Conservation (phyloP, 2,113 vertebrate species). For the Chaetops frenatus region DNA sequence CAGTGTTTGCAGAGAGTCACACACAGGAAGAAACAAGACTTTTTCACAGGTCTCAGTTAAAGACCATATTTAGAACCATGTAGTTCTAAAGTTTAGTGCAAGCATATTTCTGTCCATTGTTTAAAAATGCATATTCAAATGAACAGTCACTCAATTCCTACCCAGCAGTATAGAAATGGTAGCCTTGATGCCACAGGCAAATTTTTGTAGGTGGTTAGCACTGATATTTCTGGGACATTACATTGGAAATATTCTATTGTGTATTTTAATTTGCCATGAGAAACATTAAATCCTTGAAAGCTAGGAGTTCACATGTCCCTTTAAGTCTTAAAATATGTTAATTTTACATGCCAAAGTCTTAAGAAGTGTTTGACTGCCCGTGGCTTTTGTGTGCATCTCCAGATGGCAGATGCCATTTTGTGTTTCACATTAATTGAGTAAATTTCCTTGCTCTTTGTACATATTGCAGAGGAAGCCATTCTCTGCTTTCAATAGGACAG, state of each 20-base stretch:
- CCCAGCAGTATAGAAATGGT: neutral
- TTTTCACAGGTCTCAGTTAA: neutral
- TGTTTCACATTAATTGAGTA: slow-evolving; percentile 79
- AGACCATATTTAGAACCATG: neutral
- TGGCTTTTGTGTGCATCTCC: slow-evolving; percentile 72
- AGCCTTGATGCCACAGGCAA: neutral
- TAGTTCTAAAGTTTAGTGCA: neutral
- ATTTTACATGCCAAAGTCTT: slow-evolving; percentile 76
- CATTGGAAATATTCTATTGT: neutral
- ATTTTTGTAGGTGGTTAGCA: neutral
- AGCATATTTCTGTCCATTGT: neutral
- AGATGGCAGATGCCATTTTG: slow-evolving; percentile 78
- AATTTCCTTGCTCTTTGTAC: slow-evolving; percentile 78
- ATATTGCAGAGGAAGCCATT: slow-evolving; percentile 75
- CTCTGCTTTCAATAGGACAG: slow-evolving; percentile 74
- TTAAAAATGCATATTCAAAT: neutral
- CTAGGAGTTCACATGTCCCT: slow-evolving; percentile 39
- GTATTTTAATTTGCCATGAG: neutral
- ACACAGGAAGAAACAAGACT: neutral
- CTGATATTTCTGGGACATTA: neutral
- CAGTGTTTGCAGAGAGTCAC: neutral
- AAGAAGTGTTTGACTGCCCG: slow-evolving; percentile 71
- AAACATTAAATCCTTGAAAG: neutral
- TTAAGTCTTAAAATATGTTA: slow-evolving; percentile 67
- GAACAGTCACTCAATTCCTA: neutral